Percentiles rank a stretch among this genome's conserved stretches.
These are phyloP conservation scores for Glossosoma conforme DNA, from an alignment of 1,140 invertebrate genomes.

Conservation along the genomic window DNA sequence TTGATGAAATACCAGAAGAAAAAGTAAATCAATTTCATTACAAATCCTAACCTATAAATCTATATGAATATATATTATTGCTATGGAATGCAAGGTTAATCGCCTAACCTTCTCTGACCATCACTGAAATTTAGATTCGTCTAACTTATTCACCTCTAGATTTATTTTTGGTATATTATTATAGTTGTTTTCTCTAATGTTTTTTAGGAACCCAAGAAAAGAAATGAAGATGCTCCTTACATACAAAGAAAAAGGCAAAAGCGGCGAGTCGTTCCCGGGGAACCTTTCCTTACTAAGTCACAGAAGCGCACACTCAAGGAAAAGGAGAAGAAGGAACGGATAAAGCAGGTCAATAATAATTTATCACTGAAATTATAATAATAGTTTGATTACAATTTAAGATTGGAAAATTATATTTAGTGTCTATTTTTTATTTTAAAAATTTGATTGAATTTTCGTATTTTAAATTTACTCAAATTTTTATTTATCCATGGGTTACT, in stretches of 20 bases:
- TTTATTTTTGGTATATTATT: neutral
- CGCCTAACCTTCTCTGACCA: no score
- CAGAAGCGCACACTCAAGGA: slow-evolving; percentile 47
- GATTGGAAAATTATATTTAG: no score
- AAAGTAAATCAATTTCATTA: slow-evolving; percentile 7
- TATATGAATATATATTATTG: no score
- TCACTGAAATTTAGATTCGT: no score
- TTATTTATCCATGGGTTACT: no score
- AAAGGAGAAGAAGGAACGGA: slow-evolving; percentile 44
- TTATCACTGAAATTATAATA: slow-evolving; percentile 3
- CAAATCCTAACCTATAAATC: no score
- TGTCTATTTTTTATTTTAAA: no score
- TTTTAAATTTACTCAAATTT: no score
- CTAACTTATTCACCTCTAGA: no score
- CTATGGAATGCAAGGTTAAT: no score
- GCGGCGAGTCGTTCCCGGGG: slow-evolving; percentile 15
- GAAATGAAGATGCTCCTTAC: slow-evolving; percentile 6
- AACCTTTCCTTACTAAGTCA: slow-evolving; percentile 42
- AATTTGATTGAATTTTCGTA: no score
- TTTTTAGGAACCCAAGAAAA: slow-evolving; percentile 9
- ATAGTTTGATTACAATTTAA: neutral
- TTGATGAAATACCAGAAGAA: slow-evolving; percentile 13
- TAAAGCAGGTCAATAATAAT: slow-evolving; percentile 25
- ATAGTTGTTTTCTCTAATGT: neutral
- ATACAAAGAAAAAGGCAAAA: slow-evolving; percentile 16